Percentiles rank a stretch among this genome's conserved stretches.
Conservation (phyloP, 2,888 invertebrate species). For the Unio delphinus region DNA sequence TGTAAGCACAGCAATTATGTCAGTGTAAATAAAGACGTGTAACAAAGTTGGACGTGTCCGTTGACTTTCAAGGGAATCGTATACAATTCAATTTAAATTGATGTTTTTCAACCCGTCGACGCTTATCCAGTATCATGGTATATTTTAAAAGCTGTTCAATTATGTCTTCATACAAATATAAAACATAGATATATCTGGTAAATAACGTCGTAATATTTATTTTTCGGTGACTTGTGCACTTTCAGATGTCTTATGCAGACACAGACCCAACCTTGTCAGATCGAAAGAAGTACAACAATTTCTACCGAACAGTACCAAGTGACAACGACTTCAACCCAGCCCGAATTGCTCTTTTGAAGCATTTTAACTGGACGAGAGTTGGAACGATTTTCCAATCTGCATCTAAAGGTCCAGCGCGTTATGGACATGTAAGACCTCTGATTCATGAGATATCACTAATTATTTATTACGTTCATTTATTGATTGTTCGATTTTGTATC, state of each 20-base stretch:
- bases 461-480: no score
- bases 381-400: slow-evolving; percentile 87
- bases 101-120: no score
- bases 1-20: no score
- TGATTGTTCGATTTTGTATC: no score
- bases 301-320: slow-evolving; percentile 96
- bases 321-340: slow-evolving; percentile 97
- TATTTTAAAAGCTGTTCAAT: no score
- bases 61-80: no score
- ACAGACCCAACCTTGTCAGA: slow-evolving; percentile 94
- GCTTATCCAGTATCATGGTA: no score
- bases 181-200: no score
- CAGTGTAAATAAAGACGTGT: no score
- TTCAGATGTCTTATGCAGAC: slow-evolving; percentile 93
- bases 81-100: no score
- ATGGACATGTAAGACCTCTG: slow-evolving; percentile 55
- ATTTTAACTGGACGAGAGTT: slow-evolving; percentile 97
- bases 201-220: background rate
- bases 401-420: slow-evolving; percentile 57
- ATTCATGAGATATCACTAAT: background rate
- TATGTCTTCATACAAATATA: no score
- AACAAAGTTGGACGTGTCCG: no score
- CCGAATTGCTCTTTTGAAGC: slow-evolving; percentile 86
- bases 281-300: slow-evolving; percentile 84
- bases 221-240: slow-evolving; percentile 10